Conservation (phyloP, 2,113 vertebrate species). For the Clinocottus analis region DNA sequence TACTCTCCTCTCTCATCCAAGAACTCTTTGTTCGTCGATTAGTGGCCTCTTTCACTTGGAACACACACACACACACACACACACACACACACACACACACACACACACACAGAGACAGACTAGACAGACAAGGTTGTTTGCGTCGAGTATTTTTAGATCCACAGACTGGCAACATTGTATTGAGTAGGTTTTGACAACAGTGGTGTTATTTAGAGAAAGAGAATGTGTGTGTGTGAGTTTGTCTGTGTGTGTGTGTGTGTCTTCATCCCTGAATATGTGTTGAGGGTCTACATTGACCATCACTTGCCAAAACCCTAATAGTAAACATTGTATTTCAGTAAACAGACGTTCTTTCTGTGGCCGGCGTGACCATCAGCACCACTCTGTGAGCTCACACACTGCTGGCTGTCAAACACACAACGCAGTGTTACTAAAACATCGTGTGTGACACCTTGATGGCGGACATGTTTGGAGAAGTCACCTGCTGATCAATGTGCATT, state of each 20-base stretch:
- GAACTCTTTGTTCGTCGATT: conserved; percentile 89
- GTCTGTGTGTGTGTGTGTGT: conserved; percentile 11
- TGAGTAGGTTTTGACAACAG: conserved; percentile 65
- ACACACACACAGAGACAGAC: conserved; percentile 73
- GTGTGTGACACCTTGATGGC: background rate
- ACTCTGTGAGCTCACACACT: conserved; percentile 27
- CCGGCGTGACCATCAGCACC: conserved; percentile 51
- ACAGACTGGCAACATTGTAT: conserved; percentile 78
- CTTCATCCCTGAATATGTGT: conserved; percentile 30
- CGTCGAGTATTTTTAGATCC: conserved; percentile 87
- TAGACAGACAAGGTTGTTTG: conserved; percentile 84
- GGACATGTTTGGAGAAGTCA: background rate
- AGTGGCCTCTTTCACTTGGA: conserved; percentile 87
- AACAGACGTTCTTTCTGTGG: conserved; percentile 43
- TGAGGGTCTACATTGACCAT: conserved; percentile 26
- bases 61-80: conserved; percentile 23
- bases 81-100: conserved; percentile 32
- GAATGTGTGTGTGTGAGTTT: conserved; percentile 9
- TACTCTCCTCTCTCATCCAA: conserved; percentile 59
- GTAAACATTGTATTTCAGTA: conserved; percentile 43
- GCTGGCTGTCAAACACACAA: conserved; percentile 23
- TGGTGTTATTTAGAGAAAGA: conserved; percentile 47
- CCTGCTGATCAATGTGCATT: background rate
- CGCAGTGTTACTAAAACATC: conserved; percentile 14
- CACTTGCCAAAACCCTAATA: conserved; percentile 43